These are phyloP conservation scores for Pelecanoides urinatrix DNA, from an alignment of 2,113 vertebrate genomes.

Conservation along the genomic window DNA sequence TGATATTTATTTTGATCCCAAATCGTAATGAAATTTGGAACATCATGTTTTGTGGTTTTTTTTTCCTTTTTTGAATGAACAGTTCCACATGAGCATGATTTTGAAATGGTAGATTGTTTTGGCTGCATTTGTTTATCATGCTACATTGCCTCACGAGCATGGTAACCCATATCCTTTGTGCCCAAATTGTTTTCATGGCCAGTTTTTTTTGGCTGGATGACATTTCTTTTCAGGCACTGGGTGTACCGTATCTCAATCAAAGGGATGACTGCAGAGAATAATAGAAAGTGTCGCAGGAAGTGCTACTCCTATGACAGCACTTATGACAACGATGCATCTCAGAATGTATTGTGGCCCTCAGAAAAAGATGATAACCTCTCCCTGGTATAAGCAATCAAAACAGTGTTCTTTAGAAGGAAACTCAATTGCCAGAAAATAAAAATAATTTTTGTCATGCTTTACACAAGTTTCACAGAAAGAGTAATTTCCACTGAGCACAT, in stretches of 20 bases:
- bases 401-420: background rate
- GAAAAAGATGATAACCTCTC: background rate
- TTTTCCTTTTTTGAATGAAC: background rate
- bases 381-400: background rate
- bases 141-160: accelerated
- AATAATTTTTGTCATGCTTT: background rate
- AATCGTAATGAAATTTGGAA: background rate
- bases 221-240: background rate
- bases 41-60: background rate
- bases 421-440: background rate
- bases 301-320: background rate
- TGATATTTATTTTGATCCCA: background rate
- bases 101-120: background rate
- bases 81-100: background rate
- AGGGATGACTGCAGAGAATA: background rate
- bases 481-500: background rate
- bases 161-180: background rate
- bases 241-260: background rate
- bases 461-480: background rate
- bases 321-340: background rate
- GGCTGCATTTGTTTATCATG: background rate
- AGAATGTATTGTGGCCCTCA: background rate
- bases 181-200: background rate
- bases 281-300: background rate
- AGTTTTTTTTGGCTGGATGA: background rate